Base-by-base conservation (phyloP, 2,888 invertebrate species). In the Macrophya alboannulata region DNA sequence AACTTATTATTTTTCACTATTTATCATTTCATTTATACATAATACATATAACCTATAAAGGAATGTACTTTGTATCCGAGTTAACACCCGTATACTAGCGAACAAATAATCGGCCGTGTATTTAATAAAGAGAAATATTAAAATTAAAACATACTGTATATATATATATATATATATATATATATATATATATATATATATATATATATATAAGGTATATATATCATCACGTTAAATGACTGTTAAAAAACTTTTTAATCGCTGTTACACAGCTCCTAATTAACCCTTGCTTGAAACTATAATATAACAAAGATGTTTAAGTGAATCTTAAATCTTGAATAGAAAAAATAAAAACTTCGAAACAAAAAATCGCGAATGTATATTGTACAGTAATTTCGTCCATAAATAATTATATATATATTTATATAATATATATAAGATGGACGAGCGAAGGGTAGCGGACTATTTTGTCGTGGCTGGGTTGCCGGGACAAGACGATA, bases 381-480 rank as follows among this genome's bases (percentile, higher is more conserved):
- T 84, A 84, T 74, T 74, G 12, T 25, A 74, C 37, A 68, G 17
- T 68, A 83, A 43, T 62, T 62, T n/a, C 81, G 59, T 81, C 65
- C 62, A 81, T 62, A 21, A 31, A 31, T 31, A 31, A 31, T 31
- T 74, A 68, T 62, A 62, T 51, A 84, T 21, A 84, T 85, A 65
- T 62, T 31, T 40, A n/a, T 17, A 17, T 40, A 45, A 37, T 21
- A 72, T 15, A 59, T 25, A 55, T 59, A 79, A 71, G 65, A 98
- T 98, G 98, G 98, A 98, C 92, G 98, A 98, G 91, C 95, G 97
- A 92, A 95, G 97, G 94, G 98, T 99, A 87, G 99, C 98, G 40
- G 99, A 99, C 95, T 99, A 99, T 94, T 99, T 99, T 95, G 99
- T 99, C 89, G 98, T 99, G 87, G 99, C 99, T 92, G 99, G 99